These are phyloP conservation scores for Chroicocephalus ridibundus DNA, from an alignment of 2,113 vertebrate genomes.

Conservation along the genomic window DNA sequence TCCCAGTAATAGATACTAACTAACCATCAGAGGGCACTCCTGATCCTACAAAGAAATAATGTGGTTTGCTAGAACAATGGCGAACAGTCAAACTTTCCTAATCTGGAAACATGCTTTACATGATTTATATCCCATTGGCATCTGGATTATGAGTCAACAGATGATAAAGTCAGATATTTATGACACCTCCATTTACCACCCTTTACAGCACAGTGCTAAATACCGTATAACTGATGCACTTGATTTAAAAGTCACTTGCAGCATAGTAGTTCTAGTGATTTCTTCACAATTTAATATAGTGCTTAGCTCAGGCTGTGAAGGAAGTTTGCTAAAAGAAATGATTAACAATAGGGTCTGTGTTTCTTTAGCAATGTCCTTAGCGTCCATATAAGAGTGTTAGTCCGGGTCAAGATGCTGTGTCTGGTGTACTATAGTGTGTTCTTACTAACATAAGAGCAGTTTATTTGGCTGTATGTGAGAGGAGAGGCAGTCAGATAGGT, in stretches of 20 bases:
- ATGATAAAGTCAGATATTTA: conserved; percentile 74
- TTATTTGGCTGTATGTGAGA: not conserved
- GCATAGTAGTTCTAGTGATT: conserved; percentile 36
- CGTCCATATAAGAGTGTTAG: not conserved
- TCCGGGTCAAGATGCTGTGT: not conserved
- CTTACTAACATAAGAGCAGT: not conserved
- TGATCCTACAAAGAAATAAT: conserved; percentile 39
- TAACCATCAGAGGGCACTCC: conserved; percentile 71
- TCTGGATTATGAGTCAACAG: conserved; percentile 73
- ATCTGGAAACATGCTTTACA: conserved; percentile 47
- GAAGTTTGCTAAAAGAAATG: conserved; percentile 26
- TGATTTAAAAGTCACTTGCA: conserved; percentile 66
- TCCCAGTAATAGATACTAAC: not conserved
- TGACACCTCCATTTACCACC: conserved; percentile 61
- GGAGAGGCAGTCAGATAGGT: not conserved
- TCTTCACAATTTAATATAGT: conserved; percentile 43
- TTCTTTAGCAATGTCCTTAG: conserved; percentile 36
- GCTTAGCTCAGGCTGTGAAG: conserved; percentile 43
- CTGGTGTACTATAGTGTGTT: not conserved
- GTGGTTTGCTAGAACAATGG: not conserved
- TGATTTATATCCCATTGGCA: conserved; percentile 66
- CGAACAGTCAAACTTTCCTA: conserved; percentile 43
- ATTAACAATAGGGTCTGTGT: conserved; percentile 37
- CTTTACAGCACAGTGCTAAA: conserved; percentile 63
- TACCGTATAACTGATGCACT: conserved; percentile 53